A percentile compares a stretch with the other conserved stretches of the same genome.
phyloP scores from a whole-genome alignment of 2,797 vertebrate species.

The Periophthalmus magnuspinnatus region DNA sequence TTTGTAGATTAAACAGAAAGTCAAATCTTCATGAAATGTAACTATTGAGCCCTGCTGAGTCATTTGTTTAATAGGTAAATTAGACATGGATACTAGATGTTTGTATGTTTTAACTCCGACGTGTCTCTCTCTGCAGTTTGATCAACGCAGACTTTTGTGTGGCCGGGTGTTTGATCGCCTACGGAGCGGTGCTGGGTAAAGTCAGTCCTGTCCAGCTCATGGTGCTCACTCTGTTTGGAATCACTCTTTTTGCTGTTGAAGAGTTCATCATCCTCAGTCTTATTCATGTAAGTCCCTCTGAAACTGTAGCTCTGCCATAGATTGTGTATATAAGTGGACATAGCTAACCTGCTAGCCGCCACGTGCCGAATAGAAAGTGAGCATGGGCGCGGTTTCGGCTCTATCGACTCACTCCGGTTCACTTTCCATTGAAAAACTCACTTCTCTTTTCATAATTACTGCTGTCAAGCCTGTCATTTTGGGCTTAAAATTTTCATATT shows the following conservation, averaged over 20 bases:
- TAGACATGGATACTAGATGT: too few species aligned
- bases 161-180: constrained; percentile 91
- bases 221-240: constrained; percentile 90
- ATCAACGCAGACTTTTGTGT: constrained; percentile 98
- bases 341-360: too few species aligned
- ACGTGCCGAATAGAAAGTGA: too few species aligned
- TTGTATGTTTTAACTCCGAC: neutral
- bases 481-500: too few species aligned
- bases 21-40: constrained; percentile 5
- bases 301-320: neutral
- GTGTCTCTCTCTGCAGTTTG: constrained; percentile 73
- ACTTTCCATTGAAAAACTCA: too few species aligned
- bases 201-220: constrained; percentile 92
- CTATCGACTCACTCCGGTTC: too few species aligned
- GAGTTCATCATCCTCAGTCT: constrained; percentile 87
- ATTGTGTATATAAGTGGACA: too few species aligned
- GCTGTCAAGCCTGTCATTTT: too few species aligned
- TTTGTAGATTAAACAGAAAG: constrained; percentile 38
- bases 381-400: too few species aligned
- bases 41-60: constrained; percentile 6
- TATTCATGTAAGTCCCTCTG: constrained; percentile 82
- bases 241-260: constrained; percentile 90
- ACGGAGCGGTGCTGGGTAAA: constrained; percentile 92
- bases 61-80: constrained; percentile 2
- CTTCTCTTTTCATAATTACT: too few species aligned